These are phyloP conservation scores for Listronotus oregonensis DNA, from an alignment of 1,140 invertebrate species.

Conservation along the genomic window DNA sequence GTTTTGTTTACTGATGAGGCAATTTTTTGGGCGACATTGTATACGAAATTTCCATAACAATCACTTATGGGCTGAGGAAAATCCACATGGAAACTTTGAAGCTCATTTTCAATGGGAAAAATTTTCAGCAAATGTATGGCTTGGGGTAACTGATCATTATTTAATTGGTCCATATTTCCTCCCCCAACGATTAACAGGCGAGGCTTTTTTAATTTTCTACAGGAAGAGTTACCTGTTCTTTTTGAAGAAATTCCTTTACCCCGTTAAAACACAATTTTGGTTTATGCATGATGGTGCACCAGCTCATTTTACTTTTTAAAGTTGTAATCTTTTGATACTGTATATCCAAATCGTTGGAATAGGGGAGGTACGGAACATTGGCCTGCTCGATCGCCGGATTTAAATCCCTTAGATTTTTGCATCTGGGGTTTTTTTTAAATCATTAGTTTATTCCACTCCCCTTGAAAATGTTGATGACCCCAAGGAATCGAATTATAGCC, in stretches of 20 bases:
- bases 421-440: slow-evolving; percentile 47
- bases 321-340: slow-evolving; percentile 43
- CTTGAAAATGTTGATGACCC: no score
- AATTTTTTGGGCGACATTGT: slow-evolving; percentile 48
- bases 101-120: slow-evolving; percentile 49
- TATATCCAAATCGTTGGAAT: slow-evolving; percentile 47
- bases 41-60: slow-evolving; percentile 55
- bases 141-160: slow-evolving; percentile 47
- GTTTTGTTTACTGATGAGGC: slow-evolving; percentile 53
- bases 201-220: slow-evolving; percentile 46
- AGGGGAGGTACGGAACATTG: slow-evolving; percentile 46
- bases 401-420: slow-evolving; percentile 42
- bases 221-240: slow-evolving; percentile 42
- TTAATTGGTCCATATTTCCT: slow-evolving; percentile 51
- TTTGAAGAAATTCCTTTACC: slow-evolving; percentile 43
- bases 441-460: slow-evolving; percentile 32
- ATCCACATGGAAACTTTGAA: slow-evolving; percentile 51
- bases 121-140: slow-evolving; percentile 53
- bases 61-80: slow-evolving; percentile 53
- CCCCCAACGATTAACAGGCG: slow-evolving; percentile 45
- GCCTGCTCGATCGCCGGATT: slow-evolving; percentile 44
- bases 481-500: not conserved
- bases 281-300: slow-evolving; percentile 43
- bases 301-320: slow-evolving; percentile 29
- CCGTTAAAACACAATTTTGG: slow-evolving; percentile 34